Base-by-base conservation (phyloP, 2,888 invertebrate genomes). In the Aproaerema taeniolella region DNA sequence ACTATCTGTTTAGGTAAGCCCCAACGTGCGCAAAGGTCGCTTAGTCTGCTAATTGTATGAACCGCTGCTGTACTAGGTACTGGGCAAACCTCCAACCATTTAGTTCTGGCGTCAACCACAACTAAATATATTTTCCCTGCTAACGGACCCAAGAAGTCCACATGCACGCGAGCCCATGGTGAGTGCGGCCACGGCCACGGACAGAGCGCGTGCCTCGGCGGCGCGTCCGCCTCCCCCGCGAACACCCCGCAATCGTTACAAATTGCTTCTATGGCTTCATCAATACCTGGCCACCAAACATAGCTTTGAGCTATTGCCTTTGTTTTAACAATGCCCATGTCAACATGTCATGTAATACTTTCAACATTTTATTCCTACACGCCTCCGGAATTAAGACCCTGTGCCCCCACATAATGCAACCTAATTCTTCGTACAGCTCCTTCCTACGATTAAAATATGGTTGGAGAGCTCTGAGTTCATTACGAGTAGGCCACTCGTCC, bases 371-470 rank as follows among this genome's bases (percentile, higher is more conserved):
- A 4, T 10, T 17, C 11, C 28, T 31, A 26, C 24, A 17, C 2
- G 31, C 8, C 13, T 16, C 9, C 26, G 45, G 45, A 10, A 34
- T 32, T 3, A 39, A 11, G 12, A 39, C 33, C 9, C 33, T 16
- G 8, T 39, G 28, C 2, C 39, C 29, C 33, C 39, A 39, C 33
- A 39, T 26, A 6, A 47, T n/a, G 33, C 39, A 39, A n/a, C 49
- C 54, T n/a, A 43, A 16, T 28, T 54, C 53, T 1, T 26, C 20
- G 16, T 57, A 57, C 4, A 57, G 14, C 15, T 55, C 53, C 6
- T 39, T 34, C 10, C 31, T 17, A 1, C 44, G 26, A 28, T 39
- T 26, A 13, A 37, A 50, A 38, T 49, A 59, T 0, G 53, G 49
- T 7, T 42, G 32, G 10, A 50, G 25, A 10, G 29, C 33, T 1